These are phyloP conservation scores for Amphipyra berbera DNA, from an alignment of 2,888 invertebrate species.

Conservation along the genomic window DNA sequence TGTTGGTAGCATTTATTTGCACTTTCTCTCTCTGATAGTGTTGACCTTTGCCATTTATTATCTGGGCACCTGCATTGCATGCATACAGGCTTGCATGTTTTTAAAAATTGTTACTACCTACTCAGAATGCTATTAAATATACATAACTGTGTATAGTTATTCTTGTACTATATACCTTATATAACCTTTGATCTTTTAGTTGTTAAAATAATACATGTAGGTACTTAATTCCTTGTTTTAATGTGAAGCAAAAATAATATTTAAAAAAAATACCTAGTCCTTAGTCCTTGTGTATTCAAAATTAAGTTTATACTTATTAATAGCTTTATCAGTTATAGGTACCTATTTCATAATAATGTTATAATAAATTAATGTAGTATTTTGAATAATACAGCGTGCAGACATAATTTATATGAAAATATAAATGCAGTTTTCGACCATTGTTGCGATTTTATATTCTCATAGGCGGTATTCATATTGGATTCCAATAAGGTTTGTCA, in stretches of 20 bases:
- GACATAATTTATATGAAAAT: background rate
- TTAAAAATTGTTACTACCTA: conserved; percentile 48
- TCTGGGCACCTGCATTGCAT: conserved; percentile 63
- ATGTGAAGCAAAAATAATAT: background rate
- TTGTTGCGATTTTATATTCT: conserved; percentile 11
- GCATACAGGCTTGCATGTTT: conserved; percentile 44
- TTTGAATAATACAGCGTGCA: background rate
- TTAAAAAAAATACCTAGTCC: too few relatives aligned
- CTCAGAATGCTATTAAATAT: conserved; percentile 19
- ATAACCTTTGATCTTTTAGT: conserved; percentile 1
- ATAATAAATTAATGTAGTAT: background rate
- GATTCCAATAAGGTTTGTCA: conserved; percentile 33
- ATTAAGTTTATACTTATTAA: too few relatives aligned
- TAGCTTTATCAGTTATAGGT: too few relatives aligned
- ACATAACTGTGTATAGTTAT: background rate
- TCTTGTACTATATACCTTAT: background rate
- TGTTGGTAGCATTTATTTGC: conserved; percentile 55
- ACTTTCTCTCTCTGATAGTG: conserved; percentile 67
- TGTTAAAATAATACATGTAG: background rate
- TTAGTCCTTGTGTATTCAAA: too few relatives aligned
- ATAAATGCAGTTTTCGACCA: conserved; percentile 6
- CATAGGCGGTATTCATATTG: conserved; percentile 24
- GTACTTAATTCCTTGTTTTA: background rate
- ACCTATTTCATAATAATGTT: too few relatives aligned
- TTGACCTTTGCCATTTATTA: conserved; percentile 67